A percentile compares a stretch with the other conserved stretches of the same genome.
Conservation (phyloP, 1,140 invertebrate genomes). For the Tetramorium parvispinum region DNA sequence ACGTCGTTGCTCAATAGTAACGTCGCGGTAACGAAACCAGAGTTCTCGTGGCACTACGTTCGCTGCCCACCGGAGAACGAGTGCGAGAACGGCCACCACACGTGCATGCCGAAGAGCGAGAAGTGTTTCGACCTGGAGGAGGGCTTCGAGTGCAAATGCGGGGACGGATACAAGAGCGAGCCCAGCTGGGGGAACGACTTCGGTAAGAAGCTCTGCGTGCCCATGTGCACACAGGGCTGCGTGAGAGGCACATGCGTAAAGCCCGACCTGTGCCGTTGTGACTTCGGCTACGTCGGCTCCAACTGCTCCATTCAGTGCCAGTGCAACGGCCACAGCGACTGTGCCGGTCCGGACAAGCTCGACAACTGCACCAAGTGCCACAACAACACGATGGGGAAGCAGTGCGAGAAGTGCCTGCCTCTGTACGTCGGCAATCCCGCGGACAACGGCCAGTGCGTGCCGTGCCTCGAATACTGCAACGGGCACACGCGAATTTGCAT, state of each 20-base stretch:
- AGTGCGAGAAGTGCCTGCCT: slow-evolving; percentile 95
- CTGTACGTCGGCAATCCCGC: slow-evolving; percentile 96
- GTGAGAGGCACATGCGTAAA: slow-evolving; percentile 94
- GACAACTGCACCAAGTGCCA: slow-evolving; percentile 94
- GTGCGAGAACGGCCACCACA: slow-evolving; percentile 96
- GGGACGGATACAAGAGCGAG: slow-evolving; percentile 90
- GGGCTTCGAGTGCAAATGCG: slow-evolving; percentile 95
- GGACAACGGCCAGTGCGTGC: slow-evolving; percentile 94
- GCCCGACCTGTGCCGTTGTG: slow-evolving; percentile 94
- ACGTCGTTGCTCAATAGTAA: slow-evolving; percentile 73
- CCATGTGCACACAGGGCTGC: slow-evolving; percentile 95
- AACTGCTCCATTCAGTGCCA: slow-evolving; percentile 97
- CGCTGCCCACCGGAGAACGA: slow-evolving; percentile 97
- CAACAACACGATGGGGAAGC: slow-evolving; percentile 95
- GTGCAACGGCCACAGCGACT: slow-evolving; percentile 97
- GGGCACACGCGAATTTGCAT: slow-evolving; percentile 94
- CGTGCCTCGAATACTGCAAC: slow-evolving; percentile 95
- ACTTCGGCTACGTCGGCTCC: slow-evolving; percentile 97
- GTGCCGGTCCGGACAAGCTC: slow-evolving; percentile 93
- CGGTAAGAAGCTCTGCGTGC: slow-evolving; percentile 88
- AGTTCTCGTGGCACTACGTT: slow-evolving; percentile 94
- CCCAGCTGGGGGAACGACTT: slow-evolving; percentile 79
- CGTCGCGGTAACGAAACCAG: slow-evolving; percentile 80
- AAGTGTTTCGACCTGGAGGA: slow-evolving; percentile 91
- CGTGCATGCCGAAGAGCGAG: slow-evolving; percentile 94